phyloP scores from a whole-genome alignment of 2,888 invertebrate genomes.

The Hirtodrosophila confusa region DNA sequence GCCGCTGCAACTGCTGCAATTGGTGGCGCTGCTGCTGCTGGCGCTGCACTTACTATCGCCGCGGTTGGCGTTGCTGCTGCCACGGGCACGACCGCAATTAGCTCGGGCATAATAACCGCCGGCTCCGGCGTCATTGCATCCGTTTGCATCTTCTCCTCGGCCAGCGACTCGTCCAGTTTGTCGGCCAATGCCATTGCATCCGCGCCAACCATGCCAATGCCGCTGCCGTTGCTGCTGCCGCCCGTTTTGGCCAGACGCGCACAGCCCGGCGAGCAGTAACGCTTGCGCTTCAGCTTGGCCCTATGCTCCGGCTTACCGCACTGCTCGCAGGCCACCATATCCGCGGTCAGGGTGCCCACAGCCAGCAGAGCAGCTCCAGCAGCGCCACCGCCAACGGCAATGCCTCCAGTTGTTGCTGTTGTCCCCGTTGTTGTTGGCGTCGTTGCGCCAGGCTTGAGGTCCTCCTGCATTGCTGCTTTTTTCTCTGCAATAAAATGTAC shows the following conservation, averaged over 20 bases:
- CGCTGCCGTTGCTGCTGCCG: conserved; percentile 35
- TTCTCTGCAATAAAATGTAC: conserved; percentile 72
- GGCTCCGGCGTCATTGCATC: conserved; percentile 42
- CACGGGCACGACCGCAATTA: conserved; percentile 11
- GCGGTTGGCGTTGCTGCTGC: conserved; percentile 14
- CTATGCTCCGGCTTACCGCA: conserved; percentile 89
- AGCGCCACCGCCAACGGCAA: neutral
- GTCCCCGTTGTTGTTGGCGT: conserved; percentile 17
- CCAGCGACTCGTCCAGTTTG: conserved; percentile 70
- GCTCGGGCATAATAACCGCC: conserved; percentile 25
- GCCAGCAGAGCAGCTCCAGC: conserved; percentile 6
- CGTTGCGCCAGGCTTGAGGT: conserved; percentile 43
- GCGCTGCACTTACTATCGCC: conserved; percentile 6
- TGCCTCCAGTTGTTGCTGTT: conserved; percentile 11
- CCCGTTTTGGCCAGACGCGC: conserved; percentile 85
- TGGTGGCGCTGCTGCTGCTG: conserved; percentile 4
- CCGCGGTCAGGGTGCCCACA: conserved; percentile 62
- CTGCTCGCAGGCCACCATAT: conserved; percentile 87
- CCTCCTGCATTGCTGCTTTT: conserved; percentile 78
- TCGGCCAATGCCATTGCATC: conserved; percentile 62
- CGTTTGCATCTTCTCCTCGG: conserved; percentile 73
- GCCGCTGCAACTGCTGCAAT: conserved; percentile 8
- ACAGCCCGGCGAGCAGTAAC: conserved; percentile 91
- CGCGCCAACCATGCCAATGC: conserved; percentile 44
- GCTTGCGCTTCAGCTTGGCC: conserved; percentile 89